Base-by-base conservation (phyloP, 2,797 vertebrate species). In the Schizopygopsis malacanthus region DNA sequence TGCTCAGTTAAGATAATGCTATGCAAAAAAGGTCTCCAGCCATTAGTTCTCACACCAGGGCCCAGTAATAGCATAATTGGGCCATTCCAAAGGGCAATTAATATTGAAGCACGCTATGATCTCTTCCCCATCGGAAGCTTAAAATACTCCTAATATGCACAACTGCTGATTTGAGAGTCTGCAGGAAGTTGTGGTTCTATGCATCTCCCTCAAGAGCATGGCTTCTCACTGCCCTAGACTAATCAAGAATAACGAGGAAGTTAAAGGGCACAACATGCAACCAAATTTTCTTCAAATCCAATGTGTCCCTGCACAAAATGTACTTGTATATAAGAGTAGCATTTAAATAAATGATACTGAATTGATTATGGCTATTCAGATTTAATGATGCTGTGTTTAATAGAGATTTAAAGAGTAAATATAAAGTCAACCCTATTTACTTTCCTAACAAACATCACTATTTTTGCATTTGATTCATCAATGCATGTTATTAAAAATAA, bases 1-100 rank as follows among this genome's bases (percentile, higher is more conserved):
- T 93, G 96, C 96, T 97, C 97, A 98, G 98, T 99, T 98, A 99
- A 96, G 96, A 94, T 98, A 98, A 98, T 98, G 96, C 95, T 95
- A 98, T 98, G 97, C 96, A 98, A 98, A 99, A 96, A 94, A 82
- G 96, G 95, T 92, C 95, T 95, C 95, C 94, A 95, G 93, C 95
- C 95, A 96, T 98, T 97, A 97, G 96, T 95, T 95, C 94, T 92
- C 92, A 94, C 95, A 95, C 95, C 91, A 90, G 93, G 89, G 93
- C 95, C 95, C 92, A 94, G 96, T 98, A 98, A 97, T 97, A 95
- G 94, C 95, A 96, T 99, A 98, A 98, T 97, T 96, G 96, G 96
- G 95, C 88, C 96, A 96, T 97, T 97, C 96, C 94, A 91, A 94
- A 93, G 96, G 96, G 96, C 97, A 97, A 98, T 98, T 97, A 97